Percentiles rank a stretch among this genome's conserved stretches.
Conservation (phyloP, 2,113 vertebrate species). For the Mus musculus region DNA sequence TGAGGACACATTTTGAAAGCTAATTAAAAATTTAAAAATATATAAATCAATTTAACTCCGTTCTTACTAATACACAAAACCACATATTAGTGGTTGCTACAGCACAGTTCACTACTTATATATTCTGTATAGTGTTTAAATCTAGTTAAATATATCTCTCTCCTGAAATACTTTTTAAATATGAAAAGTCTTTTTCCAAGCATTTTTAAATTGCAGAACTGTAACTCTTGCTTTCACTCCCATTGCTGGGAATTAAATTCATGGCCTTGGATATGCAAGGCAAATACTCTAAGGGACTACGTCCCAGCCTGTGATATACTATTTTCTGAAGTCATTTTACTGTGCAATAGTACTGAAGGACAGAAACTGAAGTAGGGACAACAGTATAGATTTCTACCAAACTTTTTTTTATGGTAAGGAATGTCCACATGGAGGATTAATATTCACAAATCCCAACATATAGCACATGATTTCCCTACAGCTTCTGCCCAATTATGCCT, state of each 20-base stretch:
- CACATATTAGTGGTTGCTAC: neutral
- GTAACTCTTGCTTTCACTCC: neutral
- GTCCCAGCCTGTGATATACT: neutral
- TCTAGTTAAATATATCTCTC: neutral
- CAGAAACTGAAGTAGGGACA: neutral
- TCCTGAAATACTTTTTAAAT: neutral
- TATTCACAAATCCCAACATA: neutral
- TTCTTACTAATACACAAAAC: neutral
- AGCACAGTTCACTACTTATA: neutral
- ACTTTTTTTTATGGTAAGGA: neutral
- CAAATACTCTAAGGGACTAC: neutral
- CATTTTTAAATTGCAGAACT: neutral
- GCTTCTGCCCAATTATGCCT: neutral
- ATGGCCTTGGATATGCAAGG: too few relatives aligned
- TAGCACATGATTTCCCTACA: neutral
- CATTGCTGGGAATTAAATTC: neutral
- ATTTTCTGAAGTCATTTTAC: neutral
- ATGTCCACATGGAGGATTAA: neutral
- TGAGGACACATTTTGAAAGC: neutral
- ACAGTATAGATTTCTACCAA: neutral
- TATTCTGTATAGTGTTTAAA: neutral
- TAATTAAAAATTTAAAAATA: neutral
- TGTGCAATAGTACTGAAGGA: neutral
- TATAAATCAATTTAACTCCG: neutral
- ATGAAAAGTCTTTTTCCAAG: neutral